Evolutionary conservation across 2,888 invertebrate genomes (phyloP).

Genomic region (Siphlonurus alternatus): DNA sequence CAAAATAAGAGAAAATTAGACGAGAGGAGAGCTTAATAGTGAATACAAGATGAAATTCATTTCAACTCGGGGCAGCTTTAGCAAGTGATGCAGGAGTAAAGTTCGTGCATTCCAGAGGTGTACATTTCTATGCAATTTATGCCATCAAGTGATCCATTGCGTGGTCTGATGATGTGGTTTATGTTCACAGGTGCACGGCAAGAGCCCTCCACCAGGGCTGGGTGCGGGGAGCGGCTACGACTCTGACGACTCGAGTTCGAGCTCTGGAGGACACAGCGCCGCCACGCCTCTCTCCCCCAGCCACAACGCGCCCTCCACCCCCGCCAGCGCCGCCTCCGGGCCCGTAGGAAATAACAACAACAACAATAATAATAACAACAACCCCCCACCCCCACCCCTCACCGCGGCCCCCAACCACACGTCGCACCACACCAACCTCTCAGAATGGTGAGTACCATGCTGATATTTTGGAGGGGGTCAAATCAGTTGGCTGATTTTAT

Average conservation of each 20-base stretch:
- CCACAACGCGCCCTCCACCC: conserved; percentile 13
- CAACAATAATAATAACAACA: conserved; percentile 28
- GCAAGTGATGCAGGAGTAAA: no score
- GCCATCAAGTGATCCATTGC: no score
- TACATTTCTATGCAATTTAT: no score
- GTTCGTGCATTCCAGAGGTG: no score
- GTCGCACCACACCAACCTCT: conserved; percentile 41
- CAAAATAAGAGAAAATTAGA: no score
- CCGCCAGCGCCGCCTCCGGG: conserved; percentile 15
- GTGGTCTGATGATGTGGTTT: no score
- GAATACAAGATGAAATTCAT: no score
- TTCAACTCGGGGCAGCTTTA: no score
- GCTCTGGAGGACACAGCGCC: conserved; percentile 30
- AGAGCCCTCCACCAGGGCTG: conserved; percentile 40
- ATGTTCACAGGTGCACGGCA: conserved; percentile 43
- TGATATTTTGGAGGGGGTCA: no score
- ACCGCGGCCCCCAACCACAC: conserved; percentile 25
- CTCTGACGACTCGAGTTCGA: conserved; percentile 68
- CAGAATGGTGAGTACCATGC: conserved; percentile 42
- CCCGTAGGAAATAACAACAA: conserved; percentile 20
- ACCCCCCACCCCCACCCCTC: conserved; percentile 24
- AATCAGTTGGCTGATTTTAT: no score
- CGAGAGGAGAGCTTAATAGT: no score
- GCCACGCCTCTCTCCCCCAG: conserved; percentile 21
- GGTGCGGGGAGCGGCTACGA: conserved; percentile 42